Conservation (phyloP, 2,888 invertebrate genomes). For the Pachliopta kotzebuea region DNA sequence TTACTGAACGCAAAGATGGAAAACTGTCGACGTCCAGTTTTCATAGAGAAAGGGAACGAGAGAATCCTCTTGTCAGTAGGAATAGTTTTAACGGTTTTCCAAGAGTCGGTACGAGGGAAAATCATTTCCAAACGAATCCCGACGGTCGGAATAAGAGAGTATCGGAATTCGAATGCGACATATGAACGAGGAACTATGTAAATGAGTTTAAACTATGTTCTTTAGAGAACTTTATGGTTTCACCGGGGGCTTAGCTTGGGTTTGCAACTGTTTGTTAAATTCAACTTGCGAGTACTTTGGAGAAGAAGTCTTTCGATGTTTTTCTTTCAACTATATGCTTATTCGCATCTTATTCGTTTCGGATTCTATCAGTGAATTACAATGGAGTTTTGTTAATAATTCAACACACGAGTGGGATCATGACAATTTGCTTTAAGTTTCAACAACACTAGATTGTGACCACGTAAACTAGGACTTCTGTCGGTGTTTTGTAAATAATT, state of each 20-base stretch:
- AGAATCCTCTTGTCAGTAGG: constrained; percentile 71
- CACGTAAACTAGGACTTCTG: constrained; percentile 46
- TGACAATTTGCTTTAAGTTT: constrained; percentile 50
- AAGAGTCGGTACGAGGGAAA: constrained; percentile 63
- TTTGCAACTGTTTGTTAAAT: constrained; percentile 3
- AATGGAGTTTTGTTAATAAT: neutral
- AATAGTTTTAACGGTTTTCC: constrained; percentile 77
- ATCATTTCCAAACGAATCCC: constrained; percentile 67
- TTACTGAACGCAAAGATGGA: constrained; percentile 64
- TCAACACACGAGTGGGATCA: constrained; percentile 32
- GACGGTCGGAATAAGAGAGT: constrained; percentile 79
- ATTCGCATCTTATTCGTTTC: neutral
- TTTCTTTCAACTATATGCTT: neutral
- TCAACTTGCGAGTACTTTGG: constrained; percentile 12
- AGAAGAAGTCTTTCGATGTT: neutral
- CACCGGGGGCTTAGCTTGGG: constrained; percentile 6
- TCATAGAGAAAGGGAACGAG: constrained; percentile 66
- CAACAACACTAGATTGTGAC: constrained; percentile 47
- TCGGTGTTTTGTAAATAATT: constrained; percentile 60
- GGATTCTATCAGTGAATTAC: neutral
- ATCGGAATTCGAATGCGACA: constrained; percentile 84
- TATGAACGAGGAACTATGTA: constrained; percentile 36
- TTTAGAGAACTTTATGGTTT: constrained; percentile 1
- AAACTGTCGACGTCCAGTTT: constrained; percentile 75
- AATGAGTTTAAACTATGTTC: constrained; percentile 13